Evolutionary conservation across 2,113 vertebrate genomes (phyloP), one percentile per base, ranked within the genome.

Genomic region (Notarius lentiginosus): DNA sequence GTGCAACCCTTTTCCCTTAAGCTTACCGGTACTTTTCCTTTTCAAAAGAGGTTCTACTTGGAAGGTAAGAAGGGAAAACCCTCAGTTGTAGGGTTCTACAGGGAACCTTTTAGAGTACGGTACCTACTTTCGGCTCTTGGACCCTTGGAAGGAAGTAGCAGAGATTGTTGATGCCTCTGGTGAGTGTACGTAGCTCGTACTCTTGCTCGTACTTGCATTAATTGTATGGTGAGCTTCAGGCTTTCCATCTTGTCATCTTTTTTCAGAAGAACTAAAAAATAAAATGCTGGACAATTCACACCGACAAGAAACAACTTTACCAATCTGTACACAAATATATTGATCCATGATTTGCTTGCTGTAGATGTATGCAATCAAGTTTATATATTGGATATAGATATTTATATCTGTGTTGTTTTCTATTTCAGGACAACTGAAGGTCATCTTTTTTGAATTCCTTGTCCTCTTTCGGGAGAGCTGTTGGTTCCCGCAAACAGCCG

Each of bases 401-500:
- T 51, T 24, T 24, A 82, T 56, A 56, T 56, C 10, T 66, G 87
- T 20, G 91, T 79, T 0, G 18, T 6, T 70, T 70, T 47, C 15
- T 17, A 17, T 79, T 79, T 27, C 75, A 27, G 49, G 5, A 55
- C 91, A 92, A 91, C 94, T 87, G 80, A 90, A 91, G 90, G 70
- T 27, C 90, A 87, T 91, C 90, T 84, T 80, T 41, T 80, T 60
- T 56, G 79, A 87, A 90, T 73, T 87, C 92, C 89, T 92, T 89
- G 10, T 84, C 93, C 90, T 87, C 75, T 89, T 91, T 90, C 63
- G 81, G 90, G 63, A 88, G 87, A 84, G 83, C 60, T 24, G 84
- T 79, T 90, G 93, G 91, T 85, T 92, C 88, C 92, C 68, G 85
- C 92, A 94, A 94, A 93, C 91, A 91, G 85, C 91, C 93, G 79